These are phyloP conservation scores for Drosophila parvula DNA, from an alignment of 1,140 invertebrate genomes.

Conservation along the genomic window DNA sequence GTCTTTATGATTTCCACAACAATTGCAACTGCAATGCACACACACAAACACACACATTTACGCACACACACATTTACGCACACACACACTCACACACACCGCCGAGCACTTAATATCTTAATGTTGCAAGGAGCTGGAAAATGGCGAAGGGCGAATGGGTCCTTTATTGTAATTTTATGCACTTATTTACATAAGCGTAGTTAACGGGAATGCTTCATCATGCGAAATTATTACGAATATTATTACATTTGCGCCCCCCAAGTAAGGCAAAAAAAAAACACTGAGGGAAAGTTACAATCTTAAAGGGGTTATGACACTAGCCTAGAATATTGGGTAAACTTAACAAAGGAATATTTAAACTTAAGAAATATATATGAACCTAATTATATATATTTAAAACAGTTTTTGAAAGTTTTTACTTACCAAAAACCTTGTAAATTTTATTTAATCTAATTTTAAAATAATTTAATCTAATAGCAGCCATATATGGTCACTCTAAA, in stretches of 20 bases:
- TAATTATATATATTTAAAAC: too few relatives aligned
- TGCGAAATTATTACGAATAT: conserved; percentile 75
- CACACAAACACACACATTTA: conserved; percentile 7
- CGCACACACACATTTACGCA: not conserved
- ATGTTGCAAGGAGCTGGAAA: conserved; percentile 46
- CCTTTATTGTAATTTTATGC: conserved; percentile 77
- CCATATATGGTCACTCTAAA: too few relatives aligned
- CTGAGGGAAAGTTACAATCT: conserved; percentile 5
- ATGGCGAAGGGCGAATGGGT: conserved; percentile 1
- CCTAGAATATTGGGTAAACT: not conserved
- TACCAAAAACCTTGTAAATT: too few relatives aligned
- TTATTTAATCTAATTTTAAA: too few relatives aligned
- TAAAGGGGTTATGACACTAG: not conserved
- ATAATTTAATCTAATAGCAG: too few relatives aligned
- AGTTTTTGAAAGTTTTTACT: too few relatives aligned
- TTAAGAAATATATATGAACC: not conserved
- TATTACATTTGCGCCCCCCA: conserved; percentile 54
- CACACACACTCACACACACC: conserved; percentile 1
- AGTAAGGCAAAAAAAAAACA: conserved; percentile 5
- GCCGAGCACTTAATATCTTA: conserved; percentile 66
- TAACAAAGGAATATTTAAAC: too few relatives aligned
- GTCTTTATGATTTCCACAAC: conserved; percentile 49
- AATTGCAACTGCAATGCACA: conserved; percentile 22
- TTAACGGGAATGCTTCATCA: conserved; percentile 74
- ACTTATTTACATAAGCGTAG: conserved; percentile 79